Base-by-base conservation (phyloP, 2,113 vertebrate species). In the Pollachius pollachius region DNA sequence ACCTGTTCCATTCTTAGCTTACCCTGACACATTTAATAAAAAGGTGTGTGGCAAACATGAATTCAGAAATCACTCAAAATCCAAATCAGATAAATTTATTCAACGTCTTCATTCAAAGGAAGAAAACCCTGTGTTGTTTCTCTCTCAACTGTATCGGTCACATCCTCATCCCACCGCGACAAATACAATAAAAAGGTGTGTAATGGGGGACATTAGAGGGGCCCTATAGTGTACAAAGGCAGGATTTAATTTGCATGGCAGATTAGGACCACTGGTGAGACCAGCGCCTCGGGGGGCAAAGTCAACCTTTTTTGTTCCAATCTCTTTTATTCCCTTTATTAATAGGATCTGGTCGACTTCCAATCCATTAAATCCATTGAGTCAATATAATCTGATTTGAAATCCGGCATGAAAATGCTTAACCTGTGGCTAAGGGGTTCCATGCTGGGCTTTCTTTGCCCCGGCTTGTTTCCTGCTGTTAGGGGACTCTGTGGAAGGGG, bases 171-270 rank as follows among this genome's bases (percentile, higher is more conserved):
- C 41, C 41, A 9, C 41, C 41, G 9, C 41, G 9, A 48, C 41
- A 48, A 9, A 48, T 13, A 48, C 41, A 96, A 95, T 13, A 96
- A 95, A 95, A 89, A 95, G 92, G 92, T 87, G 93, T 95, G 94
- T 96, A 96, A 98, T 95, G 93, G 94, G 93, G 95, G 92, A 94
- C 94, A 97, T 96, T 95, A 96, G 94, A 92, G 93, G 94, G 93
- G 92, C 93, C 89, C 41, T 48, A 13, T 48, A 88, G 92, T 92
- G 92, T 93, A 94, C 92, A 93, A 92, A 95, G 94, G 94, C 94
- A 96, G 93, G 94, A 96, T 97, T 98, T 96, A 95, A 97, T 98
- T 98, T 98, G 94, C 95, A 98, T 97, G 94, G 94, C 94, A 97
- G 95, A 98, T 99, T 97, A 97, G 94, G 94, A 92, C 95, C 94